A percentile compares a stretch with the other conserved stretches of the same genome.
Conservation (phyloP, 2,113 vertebrate genomes). For the Pituophis catenifer region DNA sequence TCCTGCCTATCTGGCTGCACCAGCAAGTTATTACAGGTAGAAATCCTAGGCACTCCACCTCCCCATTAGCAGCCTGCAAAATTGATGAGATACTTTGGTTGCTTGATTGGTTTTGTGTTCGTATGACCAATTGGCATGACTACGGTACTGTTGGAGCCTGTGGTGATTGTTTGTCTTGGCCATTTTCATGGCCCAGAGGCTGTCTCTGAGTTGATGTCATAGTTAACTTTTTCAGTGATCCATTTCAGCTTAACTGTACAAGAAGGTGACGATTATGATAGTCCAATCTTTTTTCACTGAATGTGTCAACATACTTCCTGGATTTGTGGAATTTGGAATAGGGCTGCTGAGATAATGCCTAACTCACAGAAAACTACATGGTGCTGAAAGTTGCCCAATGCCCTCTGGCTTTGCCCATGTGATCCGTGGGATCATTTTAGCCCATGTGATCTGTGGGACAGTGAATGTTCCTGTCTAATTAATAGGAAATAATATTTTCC, state of each 20-base stretch:
- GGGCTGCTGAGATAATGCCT: not conserved
- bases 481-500: not conserved
- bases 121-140: not conserved
- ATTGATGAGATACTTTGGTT: not conserved
- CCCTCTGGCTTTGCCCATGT: not conserved
- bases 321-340: not conserved
- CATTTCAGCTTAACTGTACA: not conserved
- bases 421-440: not conserved
- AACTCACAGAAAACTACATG: not conserved
- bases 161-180: not conserved
- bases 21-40: not conserved
- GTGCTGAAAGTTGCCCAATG: not conserved
- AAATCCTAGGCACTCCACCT: not conserved
- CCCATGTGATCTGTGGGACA: not conserved
- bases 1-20: not conserved
- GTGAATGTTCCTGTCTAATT: not conserved
- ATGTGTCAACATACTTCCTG: not conserved
- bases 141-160: not conserved
- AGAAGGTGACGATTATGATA: not conserved
- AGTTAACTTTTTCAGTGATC: not conserved
- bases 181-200: not conserved
- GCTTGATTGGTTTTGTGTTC: not conserved
- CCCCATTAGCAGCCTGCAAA: not conserved
- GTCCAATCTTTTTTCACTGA: not conserved
- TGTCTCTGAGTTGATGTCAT: not conserved